Percentiles rank a stretch among this genome's conserved stretches.
phyloP scores from a whole-genome alignment of 2,888 invertebrate genomes.

The Drosophila nr. fundita region DNA sequence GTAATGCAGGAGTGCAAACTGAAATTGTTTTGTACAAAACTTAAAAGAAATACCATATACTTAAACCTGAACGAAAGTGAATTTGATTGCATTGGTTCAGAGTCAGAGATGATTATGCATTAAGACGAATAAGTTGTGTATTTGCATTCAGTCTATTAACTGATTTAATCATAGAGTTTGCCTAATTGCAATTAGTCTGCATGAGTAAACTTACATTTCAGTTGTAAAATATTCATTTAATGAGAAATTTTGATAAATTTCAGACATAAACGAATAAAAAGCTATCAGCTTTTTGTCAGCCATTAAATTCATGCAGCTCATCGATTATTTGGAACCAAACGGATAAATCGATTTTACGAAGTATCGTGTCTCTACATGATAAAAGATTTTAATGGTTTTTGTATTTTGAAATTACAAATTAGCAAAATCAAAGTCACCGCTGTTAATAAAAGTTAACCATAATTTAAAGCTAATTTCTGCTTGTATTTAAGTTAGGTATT shows the following conservation, averaged over 20 bases:
- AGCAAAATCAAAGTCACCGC: too few relatives aligned
- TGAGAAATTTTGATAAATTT: too few relatives aligned
- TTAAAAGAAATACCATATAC: background rate
- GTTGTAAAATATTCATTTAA: background rate
- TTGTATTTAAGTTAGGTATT: too few relatives aligned
- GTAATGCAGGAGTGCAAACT: slow-evolving; percentile 40
- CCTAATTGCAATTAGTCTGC: background rate
- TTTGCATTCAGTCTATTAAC: background rate
- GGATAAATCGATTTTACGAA: background rate
- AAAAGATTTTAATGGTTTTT: rapidly evolving
- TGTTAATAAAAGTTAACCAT: too few relatives aligned
- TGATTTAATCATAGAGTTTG: background rate
- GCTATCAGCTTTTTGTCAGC: slow-evolving; percentile 13
- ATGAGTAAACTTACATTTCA: background rate
- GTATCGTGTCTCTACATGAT: background rate
- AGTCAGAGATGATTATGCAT: background rate
- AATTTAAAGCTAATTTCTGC: too few relatives aligned
- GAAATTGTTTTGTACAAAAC: slow-evolving; percentile 20
- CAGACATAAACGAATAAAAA: background rate
- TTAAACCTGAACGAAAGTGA: slow-evolving; percentile 39
- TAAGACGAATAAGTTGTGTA: background rate
- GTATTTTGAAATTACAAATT: too few relatives aligned
- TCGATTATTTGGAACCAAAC: background rate
- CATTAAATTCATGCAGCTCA: background rate
- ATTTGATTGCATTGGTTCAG: slow-evolving; percentile 16